Percentiles rank a stretch among this genome's conserved stretches.
Evolutionary conservation across 2,113 vertebrate genomes (phyloP).

Genomic region (Andinoacara biseriatus): DNA sequence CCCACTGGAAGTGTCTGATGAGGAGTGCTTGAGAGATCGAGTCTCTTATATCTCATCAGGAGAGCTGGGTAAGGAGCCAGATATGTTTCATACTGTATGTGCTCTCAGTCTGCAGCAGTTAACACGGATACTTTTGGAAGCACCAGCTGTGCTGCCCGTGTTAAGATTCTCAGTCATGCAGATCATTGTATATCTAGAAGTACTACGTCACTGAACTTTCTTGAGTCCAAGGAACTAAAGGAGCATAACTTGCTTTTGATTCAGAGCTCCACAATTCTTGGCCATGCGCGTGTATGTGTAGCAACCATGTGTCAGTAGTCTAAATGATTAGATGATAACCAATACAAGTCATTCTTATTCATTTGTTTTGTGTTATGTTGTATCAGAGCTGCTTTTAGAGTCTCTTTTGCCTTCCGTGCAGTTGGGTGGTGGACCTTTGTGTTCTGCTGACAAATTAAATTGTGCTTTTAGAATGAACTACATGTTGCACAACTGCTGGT

Average conservation of each 20-base stretch:
- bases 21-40: conserved; percentile 88
- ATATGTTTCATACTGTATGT: background rate
- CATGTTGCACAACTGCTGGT: conserved; percentile 25
- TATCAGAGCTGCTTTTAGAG: background rate
- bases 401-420: background rate
- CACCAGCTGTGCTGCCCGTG: background rate
- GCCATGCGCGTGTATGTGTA: background rate
- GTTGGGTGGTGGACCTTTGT: background rate
- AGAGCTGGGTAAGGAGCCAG: conserved; percentile 84
- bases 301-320: background rate
- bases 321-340: no score
- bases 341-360: background rate
- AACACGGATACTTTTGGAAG: background rate
- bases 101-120: background rate
- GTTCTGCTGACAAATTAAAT: conserved; percentile 51
- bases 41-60: conserved; percentile 83
- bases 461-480: conserved; percentile 3
- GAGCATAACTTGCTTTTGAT: background rate
- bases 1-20: conserved; percentile 94
- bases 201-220: conserved; percentile 5
- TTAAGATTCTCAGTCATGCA: conserved; percentile 19
- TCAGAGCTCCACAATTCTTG: no score
- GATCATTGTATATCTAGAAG: conserved; percentile 19
- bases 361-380: background rate
- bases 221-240: background rate